phyloP scores from a whole-genome alignment of 2,113 vertebrate genomes.

The Lanius collurio region DNA sequence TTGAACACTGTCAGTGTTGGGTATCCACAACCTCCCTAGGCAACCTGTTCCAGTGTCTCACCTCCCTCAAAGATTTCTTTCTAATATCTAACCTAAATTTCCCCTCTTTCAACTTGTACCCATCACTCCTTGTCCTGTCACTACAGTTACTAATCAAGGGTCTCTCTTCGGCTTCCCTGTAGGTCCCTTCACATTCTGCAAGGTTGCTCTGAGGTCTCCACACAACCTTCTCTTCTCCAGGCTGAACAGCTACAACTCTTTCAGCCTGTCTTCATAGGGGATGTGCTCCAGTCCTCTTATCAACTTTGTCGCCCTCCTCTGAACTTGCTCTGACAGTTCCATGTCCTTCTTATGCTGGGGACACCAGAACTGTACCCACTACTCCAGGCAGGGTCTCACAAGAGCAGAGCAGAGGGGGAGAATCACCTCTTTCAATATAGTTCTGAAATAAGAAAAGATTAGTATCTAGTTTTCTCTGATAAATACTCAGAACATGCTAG shows the following conservation, averaged over 20 bases:
- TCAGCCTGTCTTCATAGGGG: background rate
- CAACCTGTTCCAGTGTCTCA: background rate
- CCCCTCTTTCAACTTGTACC: background rate
- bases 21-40: background rate
- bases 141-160: background rate
- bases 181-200: background rate
- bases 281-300: background rate
- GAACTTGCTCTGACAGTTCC: background rate
- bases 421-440: background rate
- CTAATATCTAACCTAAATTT: no score
- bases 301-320: background rate
- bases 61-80: background rate
- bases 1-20: background rate
- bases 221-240: background rate
- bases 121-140: background rate
- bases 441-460: background rate
- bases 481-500: background rate
- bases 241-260: background rate
- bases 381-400: background rate
- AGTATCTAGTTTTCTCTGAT: background rate
- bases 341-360: background rate
- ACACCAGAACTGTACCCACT: background rate
- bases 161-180: background rate
- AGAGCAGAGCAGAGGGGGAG: background rate
- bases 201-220: background rate